Base-by-base conservation (phyloP, 2,113 vertebrate species). In the Anseranas semipalmata region DNA sequence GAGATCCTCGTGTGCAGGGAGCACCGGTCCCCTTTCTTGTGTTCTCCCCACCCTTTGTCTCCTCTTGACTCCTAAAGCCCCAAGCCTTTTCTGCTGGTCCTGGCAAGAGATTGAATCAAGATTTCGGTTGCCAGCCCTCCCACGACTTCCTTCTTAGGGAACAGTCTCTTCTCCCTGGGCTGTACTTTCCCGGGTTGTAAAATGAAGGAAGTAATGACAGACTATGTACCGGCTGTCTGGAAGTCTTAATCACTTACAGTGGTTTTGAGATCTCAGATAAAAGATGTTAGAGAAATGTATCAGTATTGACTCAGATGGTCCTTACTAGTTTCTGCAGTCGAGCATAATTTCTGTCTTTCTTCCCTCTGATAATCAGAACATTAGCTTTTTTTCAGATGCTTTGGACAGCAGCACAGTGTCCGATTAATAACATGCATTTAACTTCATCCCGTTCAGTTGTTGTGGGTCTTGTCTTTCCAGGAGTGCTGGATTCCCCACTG, bases 401-500 rank as follows among this genome's bases (percentile, higher is more conserved):
- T 80, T n/a, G 79, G 75, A 13, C 74, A 90, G 81, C 72, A 82
- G 85, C 80, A 5, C 53, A 1, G n/a, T 21, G 84, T 39, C 65
- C 1, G 1, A 10, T 1, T 11, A 43, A 22, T 75, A 39, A 33
- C 63, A 1, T 5, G 14, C 9, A 2, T 56, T 50, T 60, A 6
- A 25, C 39, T 45, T 37, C 65, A 3, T 50, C 41, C 59, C 41
- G 0, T 35, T 67, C 39, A 25, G n/a, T 9, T 12, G 5, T 39
- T 28, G 0, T 16, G 37, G 77, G 22, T 76, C 12, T 74, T 24
- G 15, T 33, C 67, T 55, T 62, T 28, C 28, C 88, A 98, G 99
- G 99, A 17, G 98, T 99, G 17, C 98, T 99, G 87, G 99, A 99
- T 59, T 98, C 99, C 91, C 99, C 99, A 0, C 74, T 99, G 95